A percentile compares a stretch with the other conserved stretches of the same genome.
Conservation (phyloP, 1,140 invertebrate genomes). For the Drosophila auraria region DNA sequence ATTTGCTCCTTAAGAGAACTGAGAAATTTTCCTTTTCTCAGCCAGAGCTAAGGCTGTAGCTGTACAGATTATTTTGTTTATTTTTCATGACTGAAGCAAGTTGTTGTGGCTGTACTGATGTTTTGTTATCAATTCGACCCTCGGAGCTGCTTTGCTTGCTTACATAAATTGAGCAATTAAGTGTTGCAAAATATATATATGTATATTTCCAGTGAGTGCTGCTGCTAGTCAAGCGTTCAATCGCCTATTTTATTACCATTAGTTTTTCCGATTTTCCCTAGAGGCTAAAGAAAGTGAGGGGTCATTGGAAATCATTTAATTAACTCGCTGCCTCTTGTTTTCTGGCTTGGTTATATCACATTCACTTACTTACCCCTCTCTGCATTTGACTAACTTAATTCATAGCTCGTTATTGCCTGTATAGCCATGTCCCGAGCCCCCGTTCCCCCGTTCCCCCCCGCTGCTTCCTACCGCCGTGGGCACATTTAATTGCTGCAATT, state of each 20-base stretch:
- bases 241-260: conserved; percentile 56
- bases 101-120: conserved; percentile 16
- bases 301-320: conserved; percentile 79
- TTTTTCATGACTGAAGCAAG: conserved; percentile 4
- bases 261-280: conserved; percentile 34
- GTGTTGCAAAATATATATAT: conserved; percentile 46
- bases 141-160: conserved; percentile 26
- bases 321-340: conserved; percentile 57
- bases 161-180: conserved; percentile 56
- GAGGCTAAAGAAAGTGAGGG: conserved; percentile 68
- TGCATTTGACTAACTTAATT: conserved; percentile 67
- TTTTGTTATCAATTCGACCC: conserved; percentile 58
- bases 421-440: conserved; percentile 2
- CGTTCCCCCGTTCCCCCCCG: background rate
- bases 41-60: conserved; percentile 4
- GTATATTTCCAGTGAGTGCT: conserved; percentile 6
- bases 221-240: conserved; percentile 33
- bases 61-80: conserved; percentile 52
- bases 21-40: conserved; percentile 18
- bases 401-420: conserved; percentile 50
- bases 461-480: conserved; percentile 40
- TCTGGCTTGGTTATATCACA: conserved; percentile 65
- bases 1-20: conserved; percentile 10
- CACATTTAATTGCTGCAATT: conserved; percentile 82
- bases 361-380: conserved; percentile 27